phyloP scores from a whole-genome alignment of 2,888 invertebrate genomes.

The Glyphotaelius pellucidus region DNA sequence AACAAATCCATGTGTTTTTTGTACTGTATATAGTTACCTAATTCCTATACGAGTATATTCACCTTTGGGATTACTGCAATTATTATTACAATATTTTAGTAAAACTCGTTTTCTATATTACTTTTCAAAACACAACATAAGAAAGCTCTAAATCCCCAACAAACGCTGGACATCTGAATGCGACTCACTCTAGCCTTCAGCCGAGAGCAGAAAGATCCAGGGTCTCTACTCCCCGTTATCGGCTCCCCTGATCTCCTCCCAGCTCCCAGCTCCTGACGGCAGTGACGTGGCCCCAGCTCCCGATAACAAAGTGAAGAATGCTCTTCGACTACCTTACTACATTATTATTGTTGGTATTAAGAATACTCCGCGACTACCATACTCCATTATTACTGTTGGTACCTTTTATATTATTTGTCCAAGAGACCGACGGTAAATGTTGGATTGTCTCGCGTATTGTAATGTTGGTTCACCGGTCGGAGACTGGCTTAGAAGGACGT shows the following conservation, averaged over 20 bases:
- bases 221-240: background rate
- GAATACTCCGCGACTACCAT: conserved; percentile 58
- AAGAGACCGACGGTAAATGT: conserved; percentile 32
- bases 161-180: conserved; percentile 39
- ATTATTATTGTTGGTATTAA: conserved; percentile 12
- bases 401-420: conserved; percentile 48
- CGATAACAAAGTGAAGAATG: conserved; percentile 61
- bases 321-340: conserved; percentile 50
- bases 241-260: background rate
- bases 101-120: background rate
- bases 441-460: conserved; percentile 35
- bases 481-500: conserved; percentile 2
- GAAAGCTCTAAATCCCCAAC: conserved; percentile 29
- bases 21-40: too few relatives aligned
- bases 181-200: conserved; percentile 21
- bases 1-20: too few relatives aligned
- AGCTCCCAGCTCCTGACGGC: conserved; percentile 18
- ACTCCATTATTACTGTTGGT: background rate
- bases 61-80: too few relatives aligned
- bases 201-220: background rate
- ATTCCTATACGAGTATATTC: too few relatives aligned
- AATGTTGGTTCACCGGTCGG: background rate
- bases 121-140: background rate
- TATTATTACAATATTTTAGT: background rate
- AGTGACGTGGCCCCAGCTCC: background rate